These are phyloP conservation scores for Dendropsophus ebraccatus DNA, from an alignment of 2,113 vertebrate genomes.

Conservation along the genomic window DNA sequence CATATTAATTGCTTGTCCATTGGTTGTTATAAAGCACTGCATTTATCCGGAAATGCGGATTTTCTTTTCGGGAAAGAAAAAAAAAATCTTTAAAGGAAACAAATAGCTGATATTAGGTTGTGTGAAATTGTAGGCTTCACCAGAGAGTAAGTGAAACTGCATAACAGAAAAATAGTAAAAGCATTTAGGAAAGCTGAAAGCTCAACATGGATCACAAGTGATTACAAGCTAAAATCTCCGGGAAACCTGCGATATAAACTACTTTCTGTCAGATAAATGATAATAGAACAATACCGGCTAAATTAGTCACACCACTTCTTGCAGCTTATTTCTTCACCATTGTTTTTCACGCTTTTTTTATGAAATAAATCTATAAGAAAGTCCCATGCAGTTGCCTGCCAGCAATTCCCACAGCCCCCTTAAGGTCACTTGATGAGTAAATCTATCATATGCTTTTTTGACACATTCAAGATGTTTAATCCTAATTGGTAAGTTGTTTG, in stretches of 20 bases:
- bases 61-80: not conserved
- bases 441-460: conserved; percentile 43
- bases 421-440: conserved; percentile 25
- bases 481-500: conserved; percentile 37
- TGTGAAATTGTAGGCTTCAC: not conserved
- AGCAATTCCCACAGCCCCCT: not conserved
- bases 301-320: not conserved
- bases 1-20: too few species aligned
- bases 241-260: conserved; percentile 9
- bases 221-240: not conserved
- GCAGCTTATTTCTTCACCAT: not conserved
- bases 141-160: not conserved
- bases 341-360: conserved; percentile 21
- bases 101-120: conserved; percentile 20
- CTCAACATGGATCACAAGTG: not conserved
- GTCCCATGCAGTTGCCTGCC: not conserved
- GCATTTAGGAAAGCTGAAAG: not conserved
- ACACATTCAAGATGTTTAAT: conserved; percentile 26
- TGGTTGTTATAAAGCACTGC: not conserved
- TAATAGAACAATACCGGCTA: not conserved
- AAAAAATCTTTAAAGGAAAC: conserved; percentile 9
- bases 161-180: not conserved
- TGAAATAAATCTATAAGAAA: conserved; percentile 27
- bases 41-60: not conserved
- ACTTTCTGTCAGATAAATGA: not conserved